phyloP scores from a whole-genome alignment of 2,113 vertebrate genomes.

The Tamias sibiricus region DNA sequence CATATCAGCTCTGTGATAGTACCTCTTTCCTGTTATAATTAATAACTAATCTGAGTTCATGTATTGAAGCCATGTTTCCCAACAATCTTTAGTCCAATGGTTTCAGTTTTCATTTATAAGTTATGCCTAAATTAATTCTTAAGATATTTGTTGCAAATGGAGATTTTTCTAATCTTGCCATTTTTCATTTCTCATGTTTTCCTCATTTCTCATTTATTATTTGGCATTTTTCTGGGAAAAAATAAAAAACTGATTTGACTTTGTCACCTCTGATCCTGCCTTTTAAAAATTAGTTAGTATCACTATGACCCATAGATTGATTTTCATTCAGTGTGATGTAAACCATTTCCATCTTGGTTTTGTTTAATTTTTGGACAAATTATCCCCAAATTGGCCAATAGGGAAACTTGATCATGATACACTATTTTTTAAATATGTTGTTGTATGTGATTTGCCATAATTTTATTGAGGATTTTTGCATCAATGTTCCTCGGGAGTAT shows the following conservation, averaged over 20 bases:
- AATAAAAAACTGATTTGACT: neutral
- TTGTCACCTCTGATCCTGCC: neutral
- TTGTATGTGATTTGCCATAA: no score
- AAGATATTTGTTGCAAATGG: neutral
- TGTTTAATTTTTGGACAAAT: neutral
- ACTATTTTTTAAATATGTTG: no score
- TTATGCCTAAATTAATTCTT: neutral
- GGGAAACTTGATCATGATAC: no score
- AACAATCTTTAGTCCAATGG: neutral
- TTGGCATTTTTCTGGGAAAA: neutral
- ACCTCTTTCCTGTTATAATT: neutral
- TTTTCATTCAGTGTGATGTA: neutral
- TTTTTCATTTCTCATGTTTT: neutral
- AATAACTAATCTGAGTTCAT: neutral
- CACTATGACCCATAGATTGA: neutral
- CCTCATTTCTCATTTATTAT: neutral
- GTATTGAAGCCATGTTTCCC: neutral
- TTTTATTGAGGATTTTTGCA: no score
- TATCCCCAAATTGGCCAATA: neutral
- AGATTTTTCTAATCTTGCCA: neutral
- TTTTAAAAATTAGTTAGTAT: slow-evolving; percentile 32
- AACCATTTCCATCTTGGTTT: neutral
- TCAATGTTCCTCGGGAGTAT: no score
- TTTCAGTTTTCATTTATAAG: neutral
- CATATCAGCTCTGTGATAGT: neutral